Base-by-base conservation (phyloP, 2,888 invertebrate genomes). In the Eupithecia insigniata region DNA sequence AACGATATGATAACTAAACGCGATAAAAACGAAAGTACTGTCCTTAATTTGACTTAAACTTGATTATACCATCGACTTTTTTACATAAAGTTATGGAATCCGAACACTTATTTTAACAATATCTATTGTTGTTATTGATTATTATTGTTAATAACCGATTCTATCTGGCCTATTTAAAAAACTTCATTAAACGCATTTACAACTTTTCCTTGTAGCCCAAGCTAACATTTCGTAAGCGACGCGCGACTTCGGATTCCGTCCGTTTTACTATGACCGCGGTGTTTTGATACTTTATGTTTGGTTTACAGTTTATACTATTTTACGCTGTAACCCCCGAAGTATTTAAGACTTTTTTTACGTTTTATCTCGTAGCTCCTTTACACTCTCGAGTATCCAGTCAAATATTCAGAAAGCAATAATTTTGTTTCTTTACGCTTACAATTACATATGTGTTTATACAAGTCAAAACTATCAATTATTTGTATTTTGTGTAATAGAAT, bases 181-280 rank as follows among this genome's bases (percentile, higher is more conserved):
- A 36, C 22, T 22, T 22, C 64, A n/a, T 39, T 1, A 18, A 14
- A 64, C 75, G 28, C 70, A 66, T 36, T 51, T 70, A 66, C 70
- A 30, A 28, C 60, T 6, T 65, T 86, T 83, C n/a, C 80, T 7
- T 18, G 70, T 71, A 67, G 79, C 8, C 65, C 84, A 84, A 67
- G 73, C 74, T 82, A 88, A 88, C 88, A 90, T 93, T 93, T 93
- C 92, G 93, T 92, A 93, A 92, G 90, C 91, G 87, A 86, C 89
- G 87, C 87, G 89, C 90, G 90, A 91, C 90, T 89, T 85, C 87
- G 91, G 91, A 92, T 89, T 89, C 91, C 90, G 87, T 70, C 82
- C 83, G 81, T 43, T 82, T n/a, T 84, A 86, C 80, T 22, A 76
- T 86, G 85, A 82, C 76, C 72, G 46, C 30, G 30, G 16, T 16